Evolutionary conservation across 2,113 vertebrate genomes (phyloP), one percentile per base, ranked within the genome.

Genomic region (Carettochelys insculpta): DNA sequence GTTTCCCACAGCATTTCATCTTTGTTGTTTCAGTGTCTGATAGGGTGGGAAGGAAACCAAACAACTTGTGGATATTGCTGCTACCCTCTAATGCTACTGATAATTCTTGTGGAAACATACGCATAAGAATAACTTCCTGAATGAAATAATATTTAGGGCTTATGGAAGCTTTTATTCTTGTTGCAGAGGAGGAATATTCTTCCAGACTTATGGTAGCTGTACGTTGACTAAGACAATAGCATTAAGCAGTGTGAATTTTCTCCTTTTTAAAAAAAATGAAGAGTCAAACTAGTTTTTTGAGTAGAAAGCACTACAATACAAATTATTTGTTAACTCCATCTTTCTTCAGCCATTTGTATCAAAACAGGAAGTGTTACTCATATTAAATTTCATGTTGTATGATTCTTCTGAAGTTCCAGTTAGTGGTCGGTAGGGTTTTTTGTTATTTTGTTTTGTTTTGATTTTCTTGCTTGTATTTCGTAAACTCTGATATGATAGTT

Each of bases 101-200:
- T 98, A 98, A 97, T 97, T 97, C 97, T 96, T 98, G 97, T 98
- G 97, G 98, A 98, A 98, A 98, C 96, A 98, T 98, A 97, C 96
- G 97, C 95, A 96, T 78, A 98, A 97, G 97, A 98, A 98, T 97
- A 98, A 97, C 98, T 98, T 98, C 98, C 98, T 98, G 97, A 98
- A 97, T 96, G 95, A 97, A 97, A 95, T 96, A 96, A 94, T 96
- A 96, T 96, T 97, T 96, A 96, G 92, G 48, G 1, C 86, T 1
- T 95, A 94, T 91, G 92, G 88, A 75, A 71, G 80, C 90, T 90
- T 95, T 97, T 95, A 93, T 96, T 94, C 91, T 90, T 77, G 16
- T 71, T 76, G 86, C 43, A 53, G 68, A 92, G 82, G 87, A 85
- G 65, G 75, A 11, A 85, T 11, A 80, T 48, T 45, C 92, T 88